These are phyloP conservation scores for Trachops cirrhosus DNA, from an alignment of 2,797 vertebrate species.

Conservation along the genomic window DNA sequence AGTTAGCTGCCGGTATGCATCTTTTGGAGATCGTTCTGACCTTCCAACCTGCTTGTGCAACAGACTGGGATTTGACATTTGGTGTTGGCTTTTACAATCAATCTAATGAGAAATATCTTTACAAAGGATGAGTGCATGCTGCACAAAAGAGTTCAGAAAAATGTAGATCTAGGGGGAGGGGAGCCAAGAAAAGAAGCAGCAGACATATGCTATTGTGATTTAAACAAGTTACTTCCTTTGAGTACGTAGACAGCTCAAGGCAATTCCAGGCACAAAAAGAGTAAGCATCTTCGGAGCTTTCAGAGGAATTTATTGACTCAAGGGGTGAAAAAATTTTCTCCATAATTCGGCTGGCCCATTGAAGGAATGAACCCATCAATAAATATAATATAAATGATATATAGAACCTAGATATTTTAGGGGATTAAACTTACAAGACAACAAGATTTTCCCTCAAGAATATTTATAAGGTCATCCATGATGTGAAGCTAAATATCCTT, in stretches of 20 bases:
- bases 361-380: background rate
- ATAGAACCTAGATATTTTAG: background rate
- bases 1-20: slow-evolving; percentile 74
- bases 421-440: background rate
- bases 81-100: slow-evolving; percentile 69
- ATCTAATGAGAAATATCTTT: slow-evolving; percentile 77
- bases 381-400: background rate
- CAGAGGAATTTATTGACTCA: slow-evolving; percentile 8
- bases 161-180: background rate
- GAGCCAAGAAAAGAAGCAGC: background rate
- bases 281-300: background rate
- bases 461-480: background rate
- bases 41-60: slow-evolving; percentile 78
- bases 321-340: slow-evolving; percentile 5
- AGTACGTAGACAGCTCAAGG: background rate
- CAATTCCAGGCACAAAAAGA: background rate
- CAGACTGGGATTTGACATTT: slow-evolving; percentile 76
- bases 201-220: background rate
- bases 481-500: background rate
- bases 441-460: background rate
- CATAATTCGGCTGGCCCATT: slow-evolving; percentile 3
- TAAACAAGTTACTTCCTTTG: background rate
- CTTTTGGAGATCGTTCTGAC: slow-evolving; percentile 73
- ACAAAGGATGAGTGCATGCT: background rate
- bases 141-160: slow-evolving; percentile 31